A percentile compares a stretch with the other conserved stretches of the same genome.
phyloP scores from a whole-genome alignment of 2,113 vertebrate species.

The rat (Rattus norvegicus) region DNA sequence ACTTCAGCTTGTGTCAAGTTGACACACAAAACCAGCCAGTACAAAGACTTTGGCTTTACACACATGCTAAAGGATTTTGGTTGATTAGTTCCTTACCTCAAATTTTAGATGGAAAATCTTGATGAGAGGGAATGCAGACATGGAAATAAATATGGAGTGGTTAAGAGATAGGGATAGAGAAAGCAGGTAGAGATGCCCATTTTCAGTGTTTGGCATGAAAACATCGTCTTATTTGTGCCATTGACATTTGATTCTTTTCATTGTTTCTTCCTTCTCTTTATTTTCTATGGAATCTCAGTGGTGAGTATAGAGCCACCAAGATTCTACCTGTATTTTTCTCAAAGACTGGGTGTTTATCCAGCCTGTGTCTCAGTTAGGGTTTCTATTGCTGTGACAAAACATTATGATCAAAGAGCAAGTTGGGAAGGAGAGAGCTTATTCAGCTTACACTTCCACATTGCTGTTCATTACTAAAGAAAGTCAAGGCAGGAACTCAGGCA shows the following conservation, averaged over 20 bases:
- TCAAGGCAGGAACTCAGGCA: too few relatives aligned
- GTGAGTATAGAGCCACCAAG: neutral
- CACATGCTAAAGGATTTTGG: neutral
- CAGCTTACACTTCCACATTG: too few relatives aligned
- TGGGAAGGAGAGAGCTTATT: too few relatives aligned
- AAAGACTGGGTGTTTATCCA: neutral
- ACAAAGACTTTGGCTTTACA: neutral
- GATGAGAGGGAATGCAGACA: neutral
- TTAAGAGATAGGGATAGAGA: neutral
- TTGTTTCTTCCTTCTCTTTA: neutral
- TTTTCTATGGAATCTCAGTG: neutral
- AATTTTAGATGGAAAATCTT: neutral
- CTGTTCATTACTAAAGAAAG: too few relatives aligned
- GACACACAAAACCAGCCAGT: too few relatives aligned
- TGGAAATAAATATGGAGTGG: neutral
- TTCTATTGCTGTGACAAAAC: too few relatives aligned
- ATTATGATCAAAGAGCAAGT: too few relatives aligned
- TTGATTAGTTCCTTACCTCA: neutral
- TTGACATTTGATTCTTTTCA: neutral
- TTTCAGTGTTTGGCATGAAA: neutral
- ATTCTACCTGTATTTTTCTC: neutral
- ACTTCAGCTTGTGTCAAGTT: too few relatives aligned
- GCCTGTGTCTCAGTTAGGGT: too few relatives aligned
- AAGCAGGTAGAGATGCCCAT: neutral
- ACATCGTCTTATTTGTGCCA: neutral